Evolutionary conservation across 2,113 vertebrate species (phyloP).

Genomic region (Ptilorrhoa leucosticta): DNA sequence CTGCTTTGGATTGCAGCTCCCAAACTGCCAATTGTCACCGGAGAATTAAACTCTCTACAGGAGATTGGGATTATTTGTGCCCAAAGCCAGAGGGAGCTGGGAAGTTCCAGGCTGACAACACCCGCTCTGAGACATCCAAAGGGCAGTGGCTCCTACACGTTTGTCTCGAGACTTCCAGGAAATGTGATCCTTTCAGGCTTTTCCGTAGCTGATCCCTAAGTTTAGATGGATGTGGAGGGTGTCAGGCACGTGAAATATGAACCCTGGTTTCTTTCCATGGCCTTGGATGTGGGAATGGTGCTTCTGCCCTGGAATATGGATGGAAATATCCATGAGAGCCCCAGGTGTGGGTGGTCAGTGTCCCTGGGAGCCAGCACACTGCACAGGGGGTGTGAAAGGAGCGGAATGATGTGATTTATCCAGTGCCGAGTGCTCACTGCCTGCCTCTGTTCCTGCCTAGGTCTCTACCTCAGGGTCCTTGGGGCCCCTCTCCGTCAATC

Average conservation of each 20-base stretch:
- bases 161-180: neutral
- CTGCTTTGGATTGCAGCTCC: neutral
- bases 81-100: neutral
- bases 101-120: neutral
- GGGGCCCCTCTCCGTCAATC: conserved; percentile 83
- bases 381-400: neutral
- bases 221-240: neutral
- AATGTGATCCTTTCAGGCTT: neutral
- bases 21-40: neutral
- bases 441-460: conserved; percentile 65
- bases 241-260: fast-evolving
- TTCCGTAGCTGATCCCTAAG: neutral
- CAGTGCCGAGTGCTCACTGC: neutral
- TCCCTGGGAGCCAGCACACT: neutral
- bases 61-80: neutral
- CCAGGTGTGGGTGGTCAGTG: neutral
- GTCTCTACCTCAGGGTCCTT: conserved; percentile 85
- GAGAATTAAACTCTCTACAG: neutral
- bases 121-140: neutral
- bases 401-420: neutral
- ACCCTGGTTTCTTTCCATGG: neutral
- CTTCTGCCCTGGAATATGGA: neutral
- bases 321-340: neutral
- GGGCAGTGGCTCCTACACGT: neutral
- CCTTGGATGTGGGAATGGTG: neutral